A percentile compares a stretch with the other conserved stretches of the same genome.
Conservation (phyloP, 2,113 vertebrate species). For the Barbus barbus region DNA sequence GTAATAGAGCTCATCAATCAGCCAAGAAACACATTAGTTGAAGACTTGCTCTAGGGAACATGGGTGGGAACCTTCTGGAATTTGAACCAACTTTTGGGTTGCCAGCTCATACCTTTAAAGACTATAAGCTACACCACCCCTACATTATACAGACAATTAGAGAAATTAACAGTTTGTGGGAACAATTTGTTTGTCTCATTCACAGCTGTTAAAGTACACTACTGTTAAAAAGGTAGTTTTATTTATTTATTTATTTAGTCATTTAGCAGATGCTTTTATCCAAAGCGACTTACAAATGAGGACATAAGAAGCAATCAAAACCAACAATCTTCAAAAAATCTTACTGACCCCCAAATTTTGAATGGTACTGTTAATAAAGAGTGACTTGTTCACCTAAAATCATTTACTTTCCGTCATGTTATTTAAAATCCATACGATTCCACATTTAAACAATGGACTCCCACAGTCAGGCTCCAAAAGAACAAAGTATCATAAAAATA, state of each 20-base stretch:
- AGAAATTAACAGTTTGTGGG: not conserved
- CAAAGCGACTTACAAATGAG: too few relatives aligned
- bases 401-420: not conserved
- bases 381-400: not conserved
- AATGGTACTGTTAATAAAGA: not conserved
- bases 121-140: constrained; percentile 1
- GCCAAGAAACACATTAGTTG: not conserved
- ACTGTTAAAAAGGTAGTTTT: not conserved
- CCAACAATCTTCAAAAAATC: too few relatives aligned
- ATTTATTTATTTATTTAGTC: not conserved
- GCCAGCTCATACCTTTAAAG: not conserved
- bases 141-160: not conserved
- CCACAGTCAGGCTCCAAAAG: not conserved
- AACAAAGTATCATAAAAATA: not conserved
- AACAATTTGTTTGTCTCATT: not conserved
- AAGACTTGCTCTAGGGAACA: not conserved
- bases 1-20: not conserved
- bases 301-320: too few relatives aligned
- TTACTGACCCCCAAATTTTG: not conserved
- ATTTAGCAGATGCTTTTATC: too few relatives aligned
- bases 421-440: not conserved
- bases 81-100: constrained; percentile 6
- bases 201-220: not conserved
- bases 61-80: not conserved
- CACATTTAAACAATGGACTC: not conserved